Evolutionary conservation across 2,797 vertebrate species (phyloP).

Genomic region (Macroramphosus scolopax): DNA sequence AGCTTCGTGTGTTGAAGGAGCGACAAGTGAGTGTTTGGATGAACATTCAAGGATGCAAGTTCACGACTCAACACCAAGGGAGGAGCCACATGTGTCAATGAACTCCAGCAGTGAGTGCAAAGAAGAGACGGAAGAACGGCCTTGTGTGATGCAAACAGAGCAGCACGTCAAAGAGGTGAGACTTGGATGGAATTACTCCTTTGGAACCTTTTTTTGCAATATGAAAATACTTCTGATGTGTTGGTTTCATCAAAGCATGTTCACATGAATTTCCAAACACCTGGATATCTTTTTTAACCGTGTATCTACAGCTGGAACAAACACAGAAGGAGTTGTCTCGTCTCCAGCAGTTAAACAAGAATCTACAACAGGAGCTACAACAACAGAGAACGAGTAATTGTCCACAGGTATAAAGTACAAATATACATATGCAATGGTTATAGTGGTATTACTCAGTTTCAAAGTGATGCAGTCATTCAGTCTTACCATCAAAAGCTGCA

Average conservation of each 20-base stretch:
- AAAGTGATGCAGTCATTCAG: too few relatives aligned
- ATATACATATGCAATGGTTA: too few relatives aligned
- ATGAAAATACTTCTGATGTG: too few relatives aligned
- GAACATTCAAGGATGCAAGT: constrained; percentile 60
- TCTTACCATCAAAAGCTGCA: too few relatives aligned
- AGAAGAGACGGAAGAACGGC: constrained; percentile 40
- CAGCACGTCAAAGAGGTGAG: constrained; percentile 87
- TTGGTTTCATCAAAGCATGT: too few relatives aligned
- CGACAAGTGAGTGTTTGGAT: constrained; percentile 31
- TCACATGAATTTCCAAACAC: too few relatives aligned
- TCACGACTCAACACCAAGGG: constrained; percentile 73
- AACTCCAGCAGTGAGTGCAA: constrained; percentile 6
- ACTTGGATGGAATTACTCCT: too few relatives aligned
- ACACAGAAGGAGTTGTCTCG: constrained; percentile 84
- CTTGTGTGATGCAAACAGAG: constrained; percentile 73
- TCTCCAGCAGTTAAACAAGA: constrained; percentile 83
- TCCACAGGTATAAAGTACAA: constrained; percentile 29
- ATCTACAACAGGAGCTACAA: constrained; percentile 80
- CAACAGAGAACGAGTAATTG: constrained; percentile 33
- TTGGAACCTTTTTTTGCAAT: too few relatives aligned
- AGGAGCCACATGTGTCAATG: constrained; percentile 79
- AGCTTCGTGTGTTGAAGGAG: constrained; percentile 45
- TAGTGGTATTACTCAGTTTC: too few relatives aligned
- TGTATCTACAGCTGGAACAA: constrained; percentile 83
- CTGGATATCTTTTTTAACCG: too few relatives aligned